These are phyloP conservation scores for Eremophila alpestris DNA, from an alignment of 2,797 vertebrate genomes.

Conservation along the genomic window DNA sequence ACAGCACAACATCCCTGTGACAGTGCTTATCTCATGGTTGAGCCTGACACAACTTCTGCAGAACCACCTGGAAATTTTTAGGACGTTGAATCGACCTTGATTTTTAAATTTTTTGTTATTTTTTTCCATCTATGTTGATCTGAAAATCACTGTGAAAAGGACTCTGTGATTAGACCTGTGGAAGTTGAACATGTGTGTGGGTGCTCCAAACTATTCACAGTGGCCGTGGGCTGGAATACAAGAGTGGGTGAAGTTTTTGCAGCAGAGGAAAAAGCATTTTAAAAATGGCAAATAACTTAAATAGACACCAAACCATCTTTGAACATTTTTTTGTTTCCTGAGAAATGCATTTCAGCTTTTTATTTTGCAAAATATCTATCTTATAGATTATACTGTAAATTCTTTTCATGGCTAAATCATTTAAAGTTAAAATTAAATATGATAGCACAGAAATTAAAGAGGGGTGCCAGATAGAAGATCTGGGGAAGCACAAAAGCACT, in stretches of 20 bases:
- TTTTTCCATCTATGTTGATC: not conserved
- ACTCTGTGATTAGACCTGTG: constrained; percentile 57
- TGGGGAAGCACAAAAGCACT: not conserved
- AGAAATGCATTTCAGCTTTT: constrained; percentile 24
- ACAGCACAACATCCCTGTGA: not conserved
- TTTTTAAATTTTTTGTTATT: not conserved
- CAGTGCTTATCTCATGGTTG: fast-evolving
- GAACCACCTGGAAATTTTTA: not conserved
- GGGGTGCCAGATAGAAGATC: not conserved
- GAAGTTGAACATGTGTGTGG: constrained; percentile 53
- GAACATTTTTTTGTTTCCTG: not conserved
- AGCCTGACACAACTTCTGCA: not conserved
- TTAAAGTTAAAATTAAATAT: not conserved
- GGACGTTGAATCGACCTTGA: not conserved
- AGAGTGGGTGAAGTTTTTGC: constrained; percentile 61
- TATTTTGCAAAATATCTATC: constrained; percentile 9
- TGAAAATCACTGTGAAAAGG: constrained; percentile 45
- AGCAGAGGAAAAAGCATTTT: constrained; percentile 56
- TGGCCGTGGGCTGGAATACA: constrained; percentile 53
- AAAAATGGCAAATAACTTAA: constrained; percentile 64
- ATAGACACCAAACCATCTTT: constrained; percentile 31
- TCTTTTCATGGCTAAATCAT: not conserved
- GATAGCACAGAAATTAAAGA: not conserved
- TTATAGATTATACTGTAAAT: not conserved
- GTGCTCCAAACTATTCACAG: constrained; percentile 63